These are phyloP conservation scores for Caenorhabditis sp. DNA, from an alignment of 2,888 invertebrate genomes.

Conservation along the genomic window DNA sequence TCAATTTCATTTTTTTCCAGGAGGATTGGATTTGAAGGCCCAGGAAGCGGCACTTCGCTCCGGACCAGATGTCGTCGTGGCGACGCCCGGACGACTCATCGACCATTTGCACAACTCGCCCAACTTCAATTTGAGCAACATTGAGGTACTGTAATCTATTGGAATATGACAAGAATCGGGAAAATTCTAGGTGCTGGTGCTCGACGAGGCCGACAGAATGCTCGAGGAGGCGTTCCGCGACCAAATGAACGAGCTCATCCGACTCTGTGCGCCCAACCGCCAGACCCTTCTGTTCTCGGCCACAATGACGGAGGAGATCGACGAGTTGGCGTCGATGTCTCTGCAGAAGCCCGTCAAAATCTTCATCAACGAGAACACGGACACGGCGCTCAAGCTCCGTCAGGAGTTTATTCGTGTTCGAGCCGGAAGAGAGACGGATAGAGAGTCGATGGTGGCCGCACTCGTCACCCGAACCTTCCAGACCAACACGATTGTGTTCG, in stretches of 20 bases:
- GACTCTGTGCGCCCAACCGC: conserved; percentile 90
- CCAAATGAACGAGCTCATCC: conserved; percentile 98
- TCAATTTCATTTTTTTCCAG: conserved; percentile 77
- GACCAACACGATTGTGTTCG: conserved; percentile 86
- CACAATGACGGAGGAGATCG: conserved; percentile 97
- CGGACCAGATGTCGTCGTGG: conserved; percentile 96
- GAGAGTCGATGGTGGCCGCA: conserved; percentile 87
- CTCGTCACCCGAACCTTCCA: conserved; percentile 67
- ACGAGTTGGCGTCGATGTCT: conserved; percentile 93
- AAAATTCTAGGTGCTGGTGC: conserved; percentile 81
- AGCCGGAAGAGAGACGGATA: conserved; percentile 85
- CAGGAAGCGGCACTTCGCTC: conserved; percentile 84
- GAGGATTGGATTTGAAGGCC: conserved; percentile 82
- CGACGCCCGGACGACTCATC: conserved; percentile 96
- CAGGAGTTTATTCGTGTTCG: conserved; percentile 90
- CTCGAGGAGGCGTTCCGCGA: conserved; percentile 98
- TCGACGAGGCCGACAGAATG: conserved; percentile 91
- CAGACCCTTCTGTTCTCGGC: conserved; percentile 99
- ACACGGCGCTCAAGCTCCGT: conserved; percentile 91
- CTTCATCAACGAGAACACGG: conserved; percentile 95
- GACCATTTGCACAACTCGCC: conserved; percentile 97
- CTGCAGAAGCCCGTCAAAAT: conserved; percentile 92
- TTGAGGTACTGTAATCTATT: conserved; percentile 83
- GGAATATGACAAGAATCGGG: conserved; percentile 81
- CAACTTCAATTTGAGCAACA: conserved; percentile 88